Base-by-base conservation (phyloP, 2,888 invertebrate genomes). In the Ormyrus thymus region DNA sequence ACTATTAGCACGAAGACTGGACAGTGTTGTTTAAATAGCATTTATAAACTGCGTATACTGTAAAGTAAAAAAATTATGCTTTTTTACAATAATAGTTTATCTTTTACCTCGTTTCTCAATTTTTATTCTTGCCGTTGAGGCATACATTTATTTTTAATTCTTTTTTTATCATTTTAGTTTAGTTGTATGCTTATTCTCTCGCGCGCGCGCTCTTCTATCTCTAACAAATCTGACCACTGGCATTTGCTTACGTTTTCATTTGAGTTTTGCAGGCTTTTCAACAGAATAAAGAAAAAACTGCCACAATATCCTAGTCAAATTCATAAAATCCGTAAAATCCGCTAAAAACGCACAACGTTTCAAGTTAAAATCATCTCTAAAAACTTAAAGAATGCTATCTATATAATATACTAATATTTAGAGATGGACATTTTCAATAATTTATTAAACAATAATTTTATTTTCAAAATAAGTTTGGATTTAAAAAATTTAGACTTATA, bases 361-460 rank as follows among this genome's bases (percentile, higher is more conserved):
- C 79, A 68, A 79, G 78, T 76, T 81, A 80, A 84, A 81, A 83
- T 72, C 79, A 82, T 82, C 81, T 80, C 80, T 80, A 83, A 81
- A 79, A 83, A 83, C 82, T 79, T 80, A 82, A 83, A 82, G 82
- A 82, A 76, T 68, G 68, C 81, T 78, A 77, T 83, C 79, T 82
- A 81, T 82, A 75, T 81, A 76, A 79, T 79, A 76, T 79, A 79
- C 73, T 79, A 81, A 73, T 72, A 74, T 70, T 59, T 48, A 69
- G 74, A 62, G 66, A 59, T 73, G 74, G 62, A 45, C 75, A 68
- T 75, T 81, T 72, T 68, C 48, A 45, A 78, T 70, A 65, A 29
- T 50, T 55, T n/a, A 45, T 56, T 65, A 7, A 58, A 58, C 46
- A 74, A 29, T 5, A 13, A 68, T 29, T 69, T 43, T n/a, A 11